Percentiles rank a stretch among this genome's conserved stretches.
phyloP scores from a whole-genome alignment of 2,888 invertebrate species.

The Branchinecta sandiegonensis region DNA sequence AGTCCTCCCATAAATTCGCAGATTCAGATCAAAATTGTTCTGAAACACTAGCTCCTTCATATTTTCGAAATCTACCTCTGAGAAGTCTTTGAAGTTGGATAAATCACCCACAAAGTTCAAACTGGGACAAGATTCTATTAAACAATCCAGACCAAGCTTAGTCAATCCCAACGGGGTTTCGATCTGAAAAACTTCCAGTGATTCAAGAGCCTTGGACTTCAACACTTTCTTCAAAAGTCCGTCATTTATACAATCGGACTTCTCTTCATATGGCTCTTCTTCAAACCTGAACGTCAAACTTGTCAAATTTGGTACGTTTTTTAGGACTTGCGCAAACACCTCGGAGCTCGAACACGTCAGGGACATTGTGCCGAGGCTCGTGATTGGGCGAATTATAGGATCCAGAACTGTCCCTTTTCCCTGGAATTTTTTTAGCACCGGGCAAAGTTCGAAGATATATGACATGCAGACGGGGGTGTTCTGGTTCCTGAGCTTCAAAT shows the following conservation, averaged over 20 bases:
- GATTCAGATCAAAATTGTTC: neutral
- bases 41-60: conserved; percentile 5
- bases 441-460: conserved; percentile 3
- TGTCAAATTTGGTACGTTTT: neutral
- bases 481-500: neutral
- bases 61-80: neutral
- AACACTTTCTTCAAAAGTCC: neutral
- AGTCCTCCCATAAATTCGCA: conserved; percentile 1
- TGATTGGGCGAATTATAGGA: neutral
- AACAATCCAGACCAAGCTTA: neutral
- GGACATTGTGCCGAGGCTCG: neutral
- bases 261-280: conserved; percentile 6
- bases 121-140: neutral
- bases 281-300: neutral
- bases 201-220: neutral
- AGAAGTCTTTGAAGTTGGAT: neutral
- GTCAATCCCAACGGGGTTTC: conserved; percentile 6
- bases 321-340: neutral
- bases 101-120: conserved; percentile 10
- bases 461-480: conserved; percentile 5
- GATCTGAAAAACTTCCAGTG: neutral
- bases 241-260: neutral
- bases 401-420: neutral
- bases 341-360: conserved; percentile 10
- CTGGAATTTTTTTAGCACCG: neutral